Evolutionary conservation across 2,888 invertebrate species (phyloP), one percentile per base, ranked within the genome.

Genomic region (Drepana falcataria): DNA sequence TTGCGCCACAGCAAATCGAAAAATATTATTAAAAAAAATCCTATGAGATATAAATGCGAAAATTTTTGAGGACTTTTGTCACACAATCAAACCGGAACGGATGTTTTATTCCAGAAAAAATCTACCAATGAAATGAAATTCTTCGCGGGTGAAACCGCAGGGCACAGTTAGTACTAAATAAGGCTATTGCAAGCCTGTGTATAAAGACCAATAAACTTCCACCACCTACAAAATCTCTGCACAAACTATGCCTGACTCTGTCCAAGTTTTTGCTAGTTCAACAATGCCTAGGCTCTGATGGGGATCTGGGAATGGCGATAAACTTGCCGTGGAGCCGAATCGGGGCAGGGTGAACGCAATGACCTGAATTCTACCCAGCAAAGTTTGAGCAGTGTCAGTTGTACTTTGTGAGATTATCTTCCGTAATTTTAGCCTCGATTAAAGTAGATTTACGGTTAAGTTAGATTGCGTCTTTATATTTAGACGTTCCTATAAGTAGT

Each of bases 401-500:
- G 59, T 63, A 58, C 35, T 55, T 55, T 52, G 55, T 59, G 47
- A 21, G 21, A 34, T 57, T 48, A 51, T 59, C 53, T 44, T 59
- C 52, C 48, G 55, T 73, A 69, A 68, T 57, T 63, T 65, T 67
- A 68, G 65, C 65, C 64, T 71, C 56, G 56, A 59, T 64, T 49
- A 68, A 73, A 68, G 71, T 70, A 63, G 55, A 53, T 51, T 51
- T 51, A 65, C 54, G 63, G 58, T 73, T 71, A 69, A 55, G 54
- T 73, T 71, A 73, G 68, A 59, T 58, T 55, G 48, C 59, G 57
- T 55, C 58, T 57, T 56, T 72, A 69, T 65, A 65, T 68, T 69
- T 76, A 73, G 72, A 78, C 79, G 79, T 79, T 79, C 79, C 77
- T 74, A 59, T 76, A 68, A 65, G 67, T 63, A 64, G 63, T 66